Conservation (phyloP, 2,113 vertebrate genomes). For the Mustelus asterias region DNA sequence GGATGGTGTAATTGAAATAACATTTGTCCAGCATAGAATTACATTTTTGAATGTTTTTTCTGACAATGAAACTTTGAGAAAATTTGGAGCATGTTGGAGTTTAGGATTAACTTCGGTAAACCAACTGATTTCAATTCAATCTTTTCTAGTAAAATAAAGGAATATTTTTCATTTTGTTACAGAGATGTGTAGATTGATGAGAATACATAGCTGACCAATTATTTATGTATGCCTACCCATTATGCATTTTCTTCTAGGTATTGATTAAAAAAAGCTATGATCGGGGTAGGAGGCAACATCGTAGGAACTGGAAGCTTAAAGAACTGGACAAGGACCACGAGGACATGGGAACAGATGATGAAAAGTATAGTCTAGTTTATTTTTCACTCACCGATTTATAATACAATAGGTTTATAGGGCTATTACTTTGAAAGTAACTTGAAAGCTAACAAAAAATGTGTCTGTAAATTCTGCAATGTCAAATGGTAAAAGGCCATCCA, state of each 20-base stretch:
- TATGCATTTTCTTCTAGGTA: constrained; percentile 56
- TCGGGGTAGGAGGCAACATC: constrained; percentile 69
- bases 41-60: not conserved
- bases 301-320: constrained; percentile 90
- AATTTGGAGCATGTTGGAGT: not conserved
- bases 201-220: not conserved
- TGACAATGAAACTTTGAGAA: not conserved
- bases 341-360: constrained; percentile 73
- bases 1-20: not conserved
- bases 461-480: not conserved
- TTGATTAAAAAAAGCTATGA: constrained; percentile 94
- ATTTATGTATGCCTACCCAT: not conserved
- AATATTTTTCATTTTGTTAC: not conserved
- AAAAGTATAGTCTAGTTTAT: constrained; percentile 61
- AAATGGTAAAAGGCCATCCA: not conserved
- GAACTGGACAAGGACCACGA: constrained; percentile 77
- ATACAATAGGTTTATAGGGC: not conserved
- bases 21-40: not conserved
- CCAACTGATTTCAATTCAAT: not conserved
- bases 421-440: not conserved
- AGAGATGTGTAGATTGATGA: not conserved
- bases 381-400: not conserved
- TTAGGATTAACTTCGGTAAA: not conserved
- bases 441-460: not conserved
- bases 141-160: not conserved